These are phyloP conservation scores for Aviceda subcristata DNA, from an alignment of 2,113 vertebrate species.

Conservation along the genomic window DNA sequence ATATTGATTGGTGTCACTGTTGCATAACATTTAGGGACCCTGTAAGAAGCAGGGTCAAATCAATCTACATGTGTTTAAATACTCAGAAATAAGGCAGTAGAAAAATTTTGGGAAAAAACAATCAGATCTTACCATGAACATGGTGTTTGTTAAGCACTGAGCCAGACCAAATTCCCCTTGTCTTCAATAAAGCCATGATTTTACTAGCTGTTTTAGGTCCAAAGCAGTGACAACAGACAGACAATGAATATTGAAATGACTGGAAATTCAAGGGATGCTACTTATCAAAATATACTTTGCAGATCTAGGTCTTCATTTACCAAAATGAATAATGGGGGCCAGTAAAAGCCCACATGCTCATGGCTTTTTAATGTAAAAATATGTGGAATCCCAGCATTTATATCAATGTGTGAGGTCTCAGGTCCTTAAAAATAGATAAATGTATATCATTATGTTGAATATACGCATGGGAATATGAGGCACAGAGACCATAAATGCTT, in stretches of 20 bases:
- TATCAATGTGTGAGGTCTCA: background rate
- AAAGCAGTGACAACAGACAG: background rate
- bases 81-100: conserved; percentile 32
- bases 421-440: background rate
- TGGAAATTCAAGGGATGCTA: background rate
- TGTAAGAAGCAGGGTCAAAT: conserved; percentile 11
- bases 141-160: background rate
- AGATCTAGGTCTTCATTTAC: background rate
- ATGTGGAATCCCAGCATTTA: background rate
- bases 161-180: background rate
- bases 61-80: conserved; percentile 18
- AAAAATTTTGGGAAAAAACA: background rate
- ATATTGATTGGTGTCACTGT: conserved; percentile 13
- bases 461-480: background rate
- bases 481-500: background rate
- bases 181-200: background rate
- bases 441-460: background rate
- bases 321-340: background rate
- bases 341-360: background rate
- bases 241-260: background rate
- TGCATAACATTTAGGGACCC: background rate
- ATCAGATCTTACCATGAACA: background rate
- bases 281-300: background rate
- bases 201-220: background rate
- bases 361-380: background rate